Conservation (phyloP, 2,888 invertebrate genomes). For the Plemyria rubiginata region DNA sequence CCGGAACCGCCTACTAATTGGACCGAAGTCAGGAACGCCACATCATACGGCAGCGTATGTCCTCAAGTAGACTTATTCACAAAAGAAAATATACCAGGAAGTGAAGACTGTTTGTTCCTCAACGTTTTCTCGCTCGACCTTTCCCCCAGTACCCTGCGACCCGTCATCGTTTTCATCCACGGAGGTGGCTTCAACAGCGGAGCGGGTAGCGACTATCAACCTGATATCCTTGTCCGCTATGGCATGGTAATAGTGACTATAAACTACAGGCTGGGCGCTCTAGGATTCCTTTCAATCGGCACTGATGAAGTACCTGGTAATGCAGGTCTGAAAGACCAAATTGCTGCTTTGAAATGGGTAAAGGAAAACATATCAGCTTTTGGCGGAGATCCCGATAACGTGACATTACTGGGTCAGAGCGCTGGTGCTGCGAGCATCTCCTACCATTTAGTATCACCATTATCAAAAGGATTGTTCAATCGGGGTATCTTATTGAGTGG, state of each 20-base stretch:
- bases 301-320: conserved; percentile 85
- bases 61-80: conserved; percentile 46
- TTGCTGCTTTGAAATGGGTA: conserved; percentile 57
- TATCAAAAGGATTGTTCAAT: conserved; percentile 62
- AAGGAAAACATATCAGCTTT: conserved; percentile 54
- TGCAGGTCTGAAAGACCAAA: conserved; percentile 79
- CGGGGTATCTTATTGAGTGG: conserved; percentile 87
- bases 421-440: conserved; percentile 26
- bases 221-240: conserved; percentile 80
- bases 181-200: conserved; percentile 56
- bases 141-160: conserved; percentile 36
- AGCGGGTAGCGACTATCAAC: conserved; percentile 74
- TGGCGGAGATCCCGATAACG: conserved; percentile 55
- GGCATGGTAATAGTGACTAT: conserved; percentile 81
- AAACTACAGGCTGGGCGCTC: conserved; percentile 79
- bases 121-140: conserved; percentile 59
- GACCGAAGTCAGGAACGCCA: conserved; percentile 60
- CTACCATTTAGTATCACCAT: conserved; percentile 60
- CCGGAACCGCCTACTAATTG: conserved; percentile 57
- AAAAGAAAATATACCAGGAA: conserved; percentile 40
- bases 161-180: conserved; percentile 63
- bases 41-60: conserved; percentile 56
- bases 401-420: conserved; percentile 55
- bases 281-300: conserved; percentile 82
- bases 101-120: conserved; percentile 60